Evolutionary conservation across 2,797 vertebrate species (phyloP).

Genomic region (Myotis daubentonii): DNA sequence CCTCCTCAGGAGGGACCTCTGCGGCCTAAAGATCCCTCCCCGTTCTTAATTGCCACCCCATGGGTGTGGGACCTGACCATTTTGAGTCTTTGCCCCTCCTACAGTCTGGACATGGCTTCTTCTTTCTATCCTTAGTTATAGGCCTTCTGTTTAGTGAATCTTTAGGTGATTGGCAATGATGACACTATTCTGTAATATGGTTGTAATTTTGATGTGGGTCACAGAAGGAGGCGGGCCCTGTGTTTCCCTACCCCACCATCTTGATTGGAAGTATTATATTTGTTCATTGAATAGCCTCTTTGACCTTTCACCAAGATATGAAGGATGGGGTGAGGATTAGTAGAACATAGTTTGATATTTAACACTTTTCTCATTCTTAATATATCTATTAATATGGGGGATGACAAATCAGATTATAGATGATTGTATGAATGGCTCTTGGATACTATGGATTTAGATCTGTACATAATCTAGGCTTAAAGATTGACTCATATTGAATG

Average conservation of each 20-base stretch:
- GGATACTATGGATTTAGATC: not conserved
- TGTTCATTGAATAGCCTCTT: not conserved
- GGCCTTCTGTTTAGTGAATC: not conserved
- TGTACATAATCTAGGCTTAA: conserved; percentile 1
- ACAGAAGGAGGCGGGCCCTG: not conserved
- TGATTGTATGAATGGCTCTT: not conserved
- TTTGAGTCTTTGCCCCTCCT: not conserved
- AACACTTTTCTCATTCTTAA: not conserved
- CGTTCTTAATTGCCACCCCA: not conserved
- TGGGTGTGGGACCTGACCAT: not conserved
- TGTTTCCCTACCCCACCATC: not conserved
- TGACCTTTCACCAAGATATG: not conserved
- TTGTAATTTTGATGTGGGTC: not conserved
- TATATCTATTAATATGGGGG: not conserved
- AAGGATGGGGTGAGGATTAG: not conserved
- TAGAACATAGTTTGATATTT: not conserved
- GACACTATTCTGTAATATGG: not conserved
- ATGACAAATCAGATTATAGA: conserved; percentile 9
- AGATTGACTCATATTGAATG: not conserved
- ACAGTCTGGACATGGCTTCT: not conserved
- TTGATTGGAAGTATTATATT: not conserved
- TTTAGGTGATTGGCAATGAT: not conserved
- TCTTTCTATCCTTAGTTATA: not conserved
- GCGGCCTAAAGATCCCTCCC: not conserved
- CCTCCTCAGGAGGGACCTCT: not conserved